Base-by-base conservation (phyloP, 1,140 invertebrate species). In the Contarinia nasturtii region DNA sequence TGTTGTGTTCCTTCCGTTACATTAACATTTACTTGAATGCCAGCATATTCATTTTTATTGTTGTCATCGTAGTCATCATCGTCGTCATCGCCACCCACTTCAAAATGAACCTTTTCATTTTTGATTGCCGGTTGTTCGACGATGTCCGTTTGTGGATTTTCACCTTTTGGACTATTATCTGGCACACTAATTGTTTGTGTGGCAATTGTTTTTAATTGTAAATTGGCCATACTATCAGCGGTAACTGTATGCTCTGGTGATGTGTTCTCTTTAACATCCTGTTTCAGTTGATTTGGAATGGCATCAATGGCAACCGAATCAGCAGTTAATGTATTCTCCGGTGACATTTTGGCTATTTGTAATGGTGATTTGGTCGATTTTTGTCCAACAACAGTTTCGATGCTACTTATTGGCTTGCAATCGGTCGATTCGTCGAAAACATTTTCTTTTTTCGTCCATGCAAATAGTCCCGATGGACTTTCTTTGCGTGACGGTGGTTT, bases 211-310 rank as follows among this genome's bases (percentile, higher is more conserved):
- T 60, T 34, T 43, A 60, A 60, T 19, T 61, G 57, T 12, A 61
- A 40, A 19, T 52, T 52, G 19, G 58, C 57, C 38, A 63, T 44
- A n/a, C 57, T 62, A 33, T 60, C 59, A 51, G 61, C 58, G 7
- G 59, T 61, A 8, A 63, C 61, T 27, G 60, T 63, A 40, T 63
- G 61, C 47, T 63, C 59, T 14, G 61, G 61, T 33, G 61, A 63
- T 19, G 63, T 61, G 48, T 63, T 63, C 50, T 63, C 61, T 46
- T 63, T 63, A 4, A 63, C 53, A 47, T 63, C 58, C 38, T 55
- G 53, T 48, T 63, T 63, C 14, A 63, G 45, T 22, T 57, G 57
- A 36, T 47, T 49, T 21, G 59, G 56, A 51, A 63, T 57, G 2
- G 11, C n/a, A 18, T 21, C 17, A 21, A 21, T 18, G 41, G 2